Conservation (phyloP, 2,888 invertebrate genomes). For the Campaea margaritaria region DNA sequence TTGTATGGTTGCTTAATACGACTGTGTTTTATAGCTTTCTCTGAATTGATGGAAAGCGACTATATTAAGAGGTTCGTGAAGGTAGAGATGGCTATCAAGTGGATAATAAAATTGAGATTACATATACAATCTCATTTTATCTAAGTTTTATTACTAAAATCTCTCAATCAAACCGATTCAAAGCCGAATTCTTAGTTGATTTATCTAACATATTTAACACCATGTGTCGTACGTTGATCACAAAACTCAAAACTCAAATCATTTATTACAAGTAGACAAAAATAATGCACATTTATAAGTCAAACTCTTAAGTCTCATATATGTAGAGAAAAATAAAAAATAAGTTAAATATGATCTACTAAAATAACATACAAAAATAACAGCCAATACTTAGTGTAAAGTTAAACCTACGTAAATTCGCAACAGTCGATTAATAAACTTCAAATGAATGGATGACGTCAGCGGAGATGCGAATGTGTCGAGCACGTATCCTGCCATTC, state of each 20-base stretch:
- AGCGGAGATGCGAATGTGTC: constrained; percentile 66
- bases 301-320: too few relatives aligned
- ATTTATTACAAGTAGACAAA: too few relatives aligned
- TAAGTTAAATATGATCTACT: too few relatives aligned
- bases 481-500: constrained; percentile 66
- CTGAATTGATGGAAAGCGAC: neutral
- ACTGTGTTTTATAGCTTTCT: constrained; percentile 3
- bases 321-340: too few relatives aligned
- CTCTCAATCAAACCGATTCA: too few relatives aligned
- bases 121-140: neutral
- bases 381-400: neutral
- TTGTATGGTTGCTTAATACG: constrained; percentile 2
- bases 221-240: too few relatives aligned
- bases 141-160: too few relatives aligned
- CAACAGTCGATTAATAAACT: constrained; percentile 53
- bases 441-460: constrained; percentile 60
- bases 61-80: constrained; percentile 4
- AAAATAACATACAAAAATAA: too few relatives aligned
- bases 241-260: too few relatives aligned
- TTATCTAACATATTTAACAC: too few relatives aligned
- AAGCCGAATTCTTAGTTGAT: too few relatives aligned
- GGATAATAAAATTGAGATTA: neutral
- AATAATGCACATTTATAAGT: too few relatives aligned
- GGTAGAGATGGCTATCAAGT: neutral
- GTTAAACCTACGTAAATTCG: constrained; percentile 23